Base-by-base conservation (phyloP, 2,888 invertebrate genomes). In the Ophion costatus region DNA sequence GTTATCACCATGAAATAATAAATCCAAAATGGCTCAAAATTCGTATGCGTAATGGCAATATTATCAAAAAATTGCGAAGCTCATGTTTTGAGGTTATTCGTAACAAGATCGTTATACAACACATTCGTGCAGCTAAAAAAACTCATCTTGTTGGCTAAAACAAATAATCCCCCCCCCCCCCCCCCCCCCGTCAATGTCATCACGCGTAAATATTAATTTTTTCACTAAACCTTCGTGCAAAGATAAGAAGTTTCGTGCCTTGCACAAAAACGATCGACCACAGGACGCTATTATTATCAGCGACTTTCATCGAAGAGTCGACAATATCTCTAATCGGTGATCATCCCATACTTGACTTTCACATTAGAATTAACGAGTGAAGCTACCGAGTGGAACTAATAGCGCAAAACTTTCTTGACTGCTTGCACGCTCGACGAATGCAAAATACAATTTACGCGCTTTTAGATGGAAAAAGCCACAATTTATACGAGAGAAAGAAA, bases 361-460 rank as follows among this genome's bases (percentile, higher is more conserved):
- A n/a, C 56, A 33, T 29, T 6, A 56, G 10, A 9, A 56, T 29
- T 29, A 56, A 70, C 59, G 22, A 59, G 59, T 59, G 24, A 70
- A 11, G 57, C 57, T 22, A 24, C 38, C 2, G 20, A 20, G 10
- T 51, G 14, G 24, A 24, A 38, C 22, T n/a, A n/a, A 67, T 59
- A 1, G 7, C 10, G 22, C 14, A 59, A 33, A 66, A 57, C 56
- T 59, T 42, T 51, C 74, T 6, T 22, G 29, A 51, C 45, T 51
- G 29, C 45, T n/a, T 51, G 51, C 17, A 51, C 51, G 17, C 51
- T 51, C 42, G 38, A 17, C 63, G 66, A 29, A 29, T n/a, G 70
- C 42, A 63, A 63, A 79, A 83, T 75, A 42, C 56, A 74, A 83
- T 83, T 83, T 74, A 75, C 66, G 56, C 33, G 57, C 61, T 64